These are phyloP conservation scores for Oasisia sp. DNA, from an alignment of 2,888 invertebrate species.

Conservation along the genomic window DNA sequence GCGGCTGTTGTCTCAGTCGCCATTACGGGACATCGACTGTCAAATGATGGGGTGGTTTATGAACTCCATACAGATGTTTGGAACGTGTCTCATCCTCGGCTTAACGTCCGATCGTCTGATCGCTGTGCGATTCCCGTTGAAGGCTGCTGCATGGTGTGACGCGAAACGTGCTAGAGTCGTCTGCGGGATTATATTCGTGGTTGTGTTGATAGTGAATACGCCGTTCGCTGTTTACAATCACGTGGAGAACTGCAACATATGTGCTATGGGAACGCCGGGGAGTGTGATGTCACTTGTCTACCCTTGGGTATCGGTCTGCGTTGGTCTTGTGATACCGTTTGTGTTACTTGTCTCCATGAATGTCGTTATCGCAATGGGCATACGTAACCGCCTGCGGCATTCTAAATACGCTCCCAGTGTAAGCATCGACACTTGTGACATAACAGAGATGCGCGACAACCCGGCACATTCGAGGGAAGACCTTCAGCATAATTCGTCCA, in stretches of 20 bases:
- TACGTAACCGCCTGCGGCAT: neutral
- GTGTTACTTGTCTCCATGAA: neutral
- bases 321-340: neutral
- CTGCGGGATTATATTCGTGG: neutral
- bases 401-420: too few species aligned
- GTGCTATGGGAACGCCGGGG: neutral
- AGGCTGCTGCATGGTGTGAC: neutral
- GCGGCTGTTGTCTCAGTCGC: neutral
- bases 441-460: too few species aligned
- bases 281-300: neutral
- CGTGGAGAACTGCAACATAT: neutral
- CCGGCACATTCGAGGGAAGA: too few species aligned
- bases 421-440: too few species aligned
- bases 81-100: neutral
- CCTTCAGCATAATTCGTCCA: too few species aligned
- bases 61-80: neutral
- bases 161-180: neutral
- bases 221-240: neutral
- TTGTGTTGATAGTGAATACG: neutral
- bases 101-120: neutral
- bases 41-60: neutral
- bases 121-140: slow-evolving; percentile 4
- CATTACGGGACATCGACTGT: neutral
- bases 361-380: neutral
- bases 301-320: neutral